Conservation (phyloP, 2,797 vertebrate species). For the Anabacerthia variegaticeps region DNA sequence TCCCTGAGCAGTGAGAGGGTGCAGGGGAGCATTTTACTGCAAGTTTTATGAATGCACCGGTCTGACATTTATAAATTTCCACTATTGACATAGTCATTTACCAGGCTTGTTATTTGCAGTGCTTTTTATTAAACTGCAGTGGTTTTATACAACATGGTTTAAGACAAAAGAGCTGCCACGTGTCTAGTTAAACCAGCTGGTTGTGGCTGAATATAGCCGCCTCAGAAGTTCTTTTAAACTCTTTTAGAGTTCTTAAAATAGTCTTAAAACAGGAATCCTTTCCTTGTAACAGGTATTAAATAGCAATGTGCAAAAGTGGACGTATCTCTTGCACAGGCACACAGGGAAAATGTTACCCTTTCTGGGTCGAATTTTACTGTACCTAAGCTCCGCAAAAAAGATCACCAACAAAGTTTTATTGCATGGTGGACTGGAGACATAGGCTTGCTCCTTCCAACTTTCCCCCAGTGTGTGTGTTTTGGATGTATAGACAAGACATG, state of each 20-base stretch:
- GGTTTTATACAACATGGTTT: neutral
- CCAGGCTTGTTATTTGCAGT: neutral
- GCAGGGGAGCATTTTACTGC: neutral
- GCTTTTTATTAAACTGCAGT: slow-evolving; percentile 28
- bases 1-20: neutral
- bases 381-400: neutral
- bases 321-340: neutral
- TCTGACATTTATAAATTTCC: slow-evolving; percentile 1
- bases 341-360: neutral
- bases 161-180: neutral
- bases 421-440: neutral
- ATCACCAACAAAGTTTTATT: neutral
- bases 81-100: neutral
- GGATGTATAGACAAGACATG: neutral
- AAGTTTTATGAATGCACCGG: neutral
- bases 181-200: neutral
- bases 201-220: neutral
- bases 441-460: neutral
- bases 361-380: neutral
- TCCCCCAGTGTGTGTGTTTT: neutral
- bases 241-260: slow-evolving; percentile 15
- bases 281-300: slow-evolving; percentile 34
- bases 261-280: slow-evolving; percentile 24
- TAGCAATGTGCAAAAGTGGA: neutral
- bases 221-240: neutral